Percentiles rank a stretch among this genome's conserved stretches.
Conservation (phyloP, 2,113 vertebrate genomes). For the Uria aalge region DNA sequence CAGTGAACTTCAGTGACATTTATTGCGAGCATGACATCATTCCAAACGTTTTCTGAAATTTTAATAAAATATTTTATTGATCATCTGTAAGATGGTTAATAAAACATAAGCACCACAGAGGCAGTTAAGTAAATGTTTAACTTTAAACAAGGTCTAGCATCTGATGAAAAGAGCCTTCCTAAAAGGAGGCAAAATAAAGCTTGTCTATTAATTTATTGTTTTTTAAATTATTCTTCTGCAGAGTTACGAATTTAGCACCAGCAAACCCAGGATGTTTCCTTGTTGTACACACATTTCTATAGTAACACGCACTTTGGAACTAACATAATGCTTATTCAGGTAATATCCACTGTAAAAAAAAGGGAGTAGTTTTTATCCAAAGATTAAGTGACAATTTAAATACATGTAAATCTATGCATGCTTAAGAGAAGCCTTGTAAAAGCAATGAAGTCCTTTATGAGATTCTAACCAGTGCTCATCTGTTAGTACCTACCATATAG, state of each 20-base stretch:
- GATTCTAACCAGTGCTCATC: neutral
- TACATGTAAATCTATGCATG: neutral
- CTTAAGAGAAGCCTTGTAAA: neutral
- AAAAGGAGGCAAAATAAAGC: neutral
- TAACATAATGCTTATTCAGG: neutral
- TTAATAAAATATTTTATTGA: neutral
- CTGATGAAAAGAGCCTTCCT: neutral
- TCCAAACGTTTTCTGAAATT: conserved; percentile 5
- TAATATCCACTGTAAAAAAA: neutral
- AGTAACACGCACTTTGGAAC: neutral
- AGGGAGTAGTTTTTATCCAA: neutral
- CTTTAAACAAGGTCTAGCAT: neutral
- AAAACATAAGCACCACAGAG: neutral
- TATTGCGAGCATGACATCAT: neutral
- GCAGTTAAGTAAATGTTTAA: neutral
- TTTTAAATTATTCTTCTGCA: neutral
- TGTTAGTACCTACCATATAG: neutral
- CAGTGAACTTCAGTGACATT: neutral
- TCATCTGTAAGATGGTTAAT: neutral
- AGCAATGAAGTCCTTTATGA: neutral
- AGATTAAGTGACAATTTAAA: neutral
- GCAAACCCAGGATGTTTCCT: neutral
- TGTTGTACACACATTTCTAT: neutral
- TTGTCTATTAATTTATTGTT: neutral
- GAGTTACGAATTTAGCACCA: neutral